These are phyloP conservation scores for Sinopyrophorus schimmeli DNA, from an alignment of 2,888 invertebrate species.

Conservation along the genomic window DNA sequence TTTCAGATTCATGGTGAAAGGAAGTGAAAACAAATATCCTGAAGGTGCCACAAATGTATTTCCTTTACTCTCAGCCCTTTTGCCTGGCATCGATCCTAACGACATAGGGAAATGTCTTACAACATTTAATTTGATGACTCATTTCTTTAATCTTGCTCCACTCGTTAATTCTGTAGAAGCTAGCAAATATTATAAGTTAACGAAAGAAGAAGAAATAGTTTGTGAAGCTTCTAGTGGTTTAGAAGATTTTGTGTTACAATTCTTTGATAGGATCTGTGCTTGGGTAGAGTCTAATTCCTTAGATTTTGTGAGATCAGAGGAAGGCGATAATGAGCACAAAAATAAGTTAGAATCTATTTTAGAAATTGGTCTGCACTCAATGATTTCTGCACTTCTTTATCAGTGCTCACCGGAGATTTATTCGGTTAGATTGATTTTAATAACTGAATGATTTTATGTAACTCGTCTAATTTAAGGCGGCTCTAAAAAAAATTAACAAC, in stretches of 20 bases:
- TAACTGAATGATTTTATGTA: not conserved
- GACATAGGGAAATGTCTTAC: slow-evolving; percentile 76
- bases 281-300: slow-evolving; percentile 73
- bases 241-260: slow-evolving; percentile 86
- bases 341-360: slow-evolving; percentile 72
- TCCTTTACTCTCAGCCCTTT: slow-evolving; percentile 74
- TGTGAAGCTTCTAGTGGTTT: slow-evolving; percentile 84
- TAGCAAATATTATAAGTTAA: slow-evolving; percentile 65
- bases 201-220: slow-evolving; percentile 73
- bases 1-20: slow-evolving; percentile 54
- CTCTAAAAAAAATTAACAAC: slow-evolving; percentile 73
- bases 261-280: slow-evolving; percentile 75
- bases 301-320: slow-evolving; percentile 70
- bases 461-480: slow-evolving; percentile 54
- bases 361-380: slow-evolving; percentile 70
- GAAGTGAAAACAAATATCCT: slow-evolving; percentile 62
- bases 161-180: slow-evolving; percentile 84
- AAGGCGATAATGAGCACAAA: slow-evolving; percentile 60
- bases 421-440: slow-evolving; percentile 46
- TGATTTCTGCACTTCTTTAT: slow-evolving; percentile 68
- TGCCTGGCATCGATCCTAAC: slow-evolving; percentile 91
- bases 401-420: slow-evolving; percentile 72
- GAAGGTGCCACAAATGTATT: slow-evolving; percentile 82
- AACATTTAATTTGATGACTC: slow-evolving; percentile 78
- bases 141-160: slow-evolving; percentile 77